Conservation (phyloP, 1,140 invertebrate genomes). For the Aphelenchoides fujianensis region DNA sequence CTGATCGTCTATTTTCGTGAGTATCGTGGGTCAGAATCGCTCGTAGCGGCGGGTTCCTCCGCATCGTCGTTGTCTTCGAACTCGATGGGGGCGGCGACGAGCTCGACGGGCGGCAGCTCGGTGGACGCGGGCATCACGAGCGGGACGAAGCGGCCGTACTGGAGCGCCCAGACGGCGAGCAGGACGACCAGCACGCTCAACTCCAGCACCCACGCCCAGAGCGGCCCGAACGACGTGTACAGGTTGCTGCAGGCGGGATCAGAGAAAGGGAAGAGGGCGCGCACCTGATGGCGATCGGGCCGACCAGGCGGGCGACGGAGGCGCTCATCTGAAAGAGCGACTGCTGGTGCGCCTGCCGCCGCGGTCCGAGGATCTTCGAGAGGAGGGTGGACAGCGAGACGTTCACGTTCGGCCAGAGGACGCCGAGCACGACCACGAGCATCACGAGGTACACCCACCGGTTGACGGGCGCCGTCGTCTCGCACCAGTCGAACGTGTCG, state of each 20-base stretch:
- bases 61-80: neutral
- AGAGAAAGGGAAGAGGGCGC: no score
- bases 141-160: constrained; percentile 18
- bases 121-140: neutral
- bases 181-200: neutral
- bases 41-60: no score
- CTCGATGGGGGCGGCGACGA: neutral
- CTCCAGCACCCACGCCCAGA: constrained; percentile 19
- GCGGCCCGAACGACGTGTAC: constrained; percentile 22
- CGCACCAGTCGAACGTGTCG: constrained; percentile 21
- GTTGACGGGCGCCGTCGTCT: constrained; percentile 10
- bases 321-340: constrained; percentile 45
- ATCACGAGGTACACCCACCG: constrained; percentile 9
- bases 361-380: constrained; percentile 49
- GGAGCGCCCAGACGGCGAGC: constrained; percentile 4
- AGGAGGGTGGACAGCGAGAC: constrained; percentile 47
- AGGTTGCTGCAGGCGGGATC: no score
- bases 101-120: neutral
- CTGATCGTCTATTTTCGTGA: no score
- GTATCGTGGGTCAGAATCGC: no score
- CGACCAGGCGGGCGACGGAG: constrained; percentile 39
- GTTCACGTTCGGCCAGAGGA: constrained; percentile 40
- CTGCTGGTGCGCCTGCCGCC: constrained; percentile 33
- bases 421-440: neutral
- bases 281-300: constrained; percentile 44